Evolutionary conservation across 2,888 invertebrate genomes (phyloP), one percentile per base, ranked within the genome.

Genomic region (Perithous albicinctus): DNA sequence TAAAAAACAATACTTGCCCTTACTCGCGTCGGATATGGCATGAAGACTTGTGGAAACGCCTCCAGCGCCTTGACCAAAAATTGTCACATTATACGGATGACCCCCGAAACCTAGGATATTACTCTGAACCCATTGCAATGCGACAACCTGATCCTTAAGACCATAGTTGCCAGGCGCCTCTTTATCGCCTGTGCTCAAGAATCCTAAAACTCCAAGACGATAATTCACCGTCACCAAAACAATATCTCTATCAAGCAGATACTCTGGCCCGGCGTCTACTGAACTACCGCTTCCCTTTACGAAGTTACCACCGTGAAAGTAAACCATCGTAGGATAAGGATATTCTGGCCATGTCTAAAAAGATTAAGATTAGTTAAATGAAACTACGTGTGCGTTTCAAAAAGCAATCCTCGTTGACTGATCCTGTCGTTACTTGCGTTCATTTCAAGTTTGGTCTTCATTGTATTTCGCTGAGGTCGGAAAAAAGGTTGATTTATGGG

Each of bases 161-260:
- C 86, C 87, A 18, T 78, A 84, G 73, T 87, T 87, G 1, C 87
- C 87, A 0, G 85, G 29, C 2, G 85, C 84, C n/a, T 23, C 26
- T 15, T 5, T 0, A 54, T 87, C 85, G 3, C 85, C 85, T 5
- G 85, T 85, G 46, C 80, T 83, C 7, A 86, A 61, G 29, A 85
- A 87, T 73, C 88, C 88, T 0, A 88, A 51, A 8, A 78, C 79
- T 2, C 86, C 86, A 0, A 88, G 70, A 0, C 88, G 88, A 56
- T 88, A 88, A 64, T 88, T 87, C n/a, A 86, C 41, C 8, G 76
- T 76, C 6, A 88, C 88, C 0, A 86, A 10, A 0, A 88, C 61
- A 1, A 87, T 41, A 8, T 87, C 82, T n/a, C 83, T 69, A 20
- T 88, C 88, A 1, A 88, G 8, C 0, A 88, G 35, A 29, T 84